Evolutionary conservation across 2,113 vertebrate genomes (phyloP).

Genomic region (Saguinus midas): DNA sequence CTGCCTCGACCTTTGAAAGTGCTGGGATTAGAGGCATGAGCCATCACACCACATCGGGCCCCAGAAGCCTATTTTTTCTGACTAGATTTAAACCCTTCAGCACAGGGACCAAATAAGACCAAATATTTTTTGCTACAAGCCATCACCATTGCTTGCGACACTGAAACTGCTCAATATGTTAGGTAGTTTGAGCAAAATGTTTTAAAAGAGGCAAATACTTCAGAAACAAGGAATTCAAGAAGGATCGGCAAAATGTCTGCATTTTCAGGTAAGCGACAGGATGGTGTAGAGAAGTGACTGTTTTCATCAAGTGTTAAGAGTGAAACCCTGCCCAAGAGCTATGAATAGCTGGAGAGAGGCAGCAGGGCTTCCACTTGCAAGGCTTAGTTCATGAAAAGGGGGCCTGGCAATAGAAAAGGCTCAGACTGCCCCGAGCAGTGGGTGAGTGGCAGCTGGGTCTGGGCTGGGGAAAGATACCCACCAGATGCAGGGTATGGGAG

Average conservation of each 20-base stretch:
- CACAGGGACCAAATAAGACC: too few species aligned
- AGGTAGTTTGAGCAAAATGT: background rate
- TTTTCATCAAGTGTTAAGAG: background rate
- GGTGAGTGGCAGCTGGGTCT: background rate
- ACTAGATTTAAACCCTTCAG: too few species aligned
- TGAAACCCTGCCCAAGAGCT: background rate
- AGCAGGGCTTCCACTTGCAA: background rate
- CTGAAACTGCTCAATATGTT: background rate
- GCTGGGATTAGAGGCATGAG: background rate
- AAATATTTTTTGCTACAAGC: background rate
- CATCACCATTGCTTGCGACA: background rate
- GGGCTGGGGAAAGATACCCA: background rate
- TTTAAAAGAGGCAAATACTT: background rate
- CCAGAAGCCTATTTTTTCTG: too few species aligned
- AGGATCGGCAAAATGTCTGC: background rate
- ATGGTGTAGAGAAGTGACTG: background rate
- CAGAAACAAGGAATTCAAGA: background rate
- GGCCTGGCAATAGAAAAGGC: background rate
- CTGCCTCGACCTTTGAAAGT: background rate
- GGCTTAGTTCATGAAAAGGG: background rate
- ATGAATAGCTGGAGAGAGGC: background rate
- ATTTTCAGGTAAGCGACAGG: background rate
- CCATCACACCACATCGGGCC: background rate
- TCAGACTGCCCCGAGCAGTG: background rate
- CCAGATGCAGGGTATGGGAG: rapidly evolving